Evolutionary conservation across 2,797 vertebrate species (phyloP).

Genomic region (Toxotes lorentzi): DNA sequence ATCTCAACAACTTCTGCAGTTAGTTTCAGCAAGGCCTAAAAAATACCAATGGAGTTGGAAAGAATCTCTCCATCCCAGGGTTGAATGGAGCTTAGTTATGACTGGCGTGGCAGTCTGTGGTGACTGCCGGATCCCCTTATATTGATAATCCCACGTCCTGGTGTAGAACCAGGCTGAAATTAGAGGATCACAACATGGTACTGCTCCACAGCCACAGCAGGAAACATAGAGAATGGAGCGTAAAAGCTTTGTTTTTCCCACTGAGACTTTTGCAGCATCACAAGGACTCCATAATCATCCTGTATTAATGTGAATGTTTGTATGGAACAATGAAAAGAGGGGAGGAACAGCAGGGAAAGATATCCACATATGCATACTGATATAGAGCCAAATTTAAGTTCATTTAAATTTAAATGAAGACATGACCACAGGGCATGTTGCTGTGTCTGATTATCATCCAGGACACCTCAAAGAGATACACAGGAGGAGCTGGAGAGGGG

Average conservation of each 20-base stretch:
- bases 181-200: conserved; percentile 45
- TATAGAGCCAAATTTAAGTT: conserved; percentile 24
- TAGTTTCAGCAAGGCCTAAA: conserved; percentile 6
- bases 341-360: conserved; percentile 8
- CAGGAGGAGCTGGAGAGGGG: neutral
- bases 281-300: conserved; percentile 37
- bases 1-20: conserved; percentile 27
- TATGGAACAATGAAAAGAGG: conserved; percentile 10
- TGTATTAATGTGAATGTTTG: conserved; percentile 6
- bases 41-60: conserved; percentile 3
- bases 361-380: conserved; percentile 33
- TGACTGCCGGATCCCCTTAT: conserved; percentile 12
- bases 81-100: conserved; percentile 19
- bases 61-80: conserved; percentile 15
- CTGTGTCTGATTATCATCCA: conserved; percentile 22
- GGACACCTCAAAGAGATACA: neutral
- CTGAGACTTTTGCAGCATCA: conserved; percentile 44
- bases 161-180: conserved; percentile 40
- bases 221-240: conserved; percentile 30
- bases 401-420: no score
- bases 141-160: conserved; percentile 41
- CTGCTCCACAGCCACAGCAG: conserved; percentile 39
- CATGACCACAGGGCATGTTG: conserved; percentile 12
- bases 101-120: conserved; percentile 19
- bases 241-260: conserved; percentile 46